Base-by-base conservation (phyloP, 2,797 vertebrate species). In the Pangasius macronema region DNA sequence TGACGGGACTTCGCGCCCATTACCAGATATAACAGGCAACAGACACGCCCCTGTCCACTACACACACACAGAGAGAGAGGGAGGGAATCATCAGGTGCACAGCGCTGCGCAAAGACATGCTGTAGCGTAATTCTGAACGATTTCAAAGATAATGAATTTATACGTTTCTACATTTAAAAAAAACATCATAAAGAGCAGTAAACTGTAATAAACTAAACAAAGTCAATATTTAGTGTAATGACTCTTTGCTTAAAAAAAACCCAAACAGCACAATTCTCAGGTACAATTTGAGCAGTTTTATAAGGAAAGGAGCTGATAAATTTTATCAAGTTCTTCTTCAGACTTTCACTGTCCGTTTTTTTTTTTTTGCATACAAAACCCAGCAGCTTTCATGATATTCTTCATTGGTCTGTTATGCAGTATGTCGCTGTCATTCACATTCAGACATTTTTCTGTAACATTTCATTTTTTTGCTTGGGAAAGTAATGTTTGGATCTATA, bases 21-120 rank as follows among this genome's bases (percentile, higher is more conserved):
- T 85, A 51, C 46, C 68, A 76, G 85, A 85, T 91, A 91, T 86
- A 88, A 59, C 33, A 14, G 77, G 86, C 79, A 83, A 87, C 84
- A 76, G 84, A 89, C 88, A 88, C 70, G 80, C 79, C 88, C 86
- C 67, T 87, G 84, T 88, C 85, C 55, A 73, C 59, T 61, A 87
- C 46, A 73, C 8, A 68, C 5, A 68, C 36, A 36, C 36, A 36
- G 5, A 42, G 42, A 46, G 42, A 46, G 67, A 65, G 5, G 22
- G 49, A 16, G 11, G 75, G n/a, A 53, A 86, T 86, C 84, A 87
- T n/a, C 59, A 82, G 77, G 39, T 85, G 76, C 81, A 49, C 6
- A 72, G 65, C 16, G 2, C 53, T 57, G 30, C 5, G 1, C 22
- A 3, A 30, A 33, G 18, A 55, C 55, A 33, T 13, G 27, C 24